phyloP scores from a whole-genome alignment of 2,113 vertebrate species.

The Tragelaphus strepsiceros region DNA sequence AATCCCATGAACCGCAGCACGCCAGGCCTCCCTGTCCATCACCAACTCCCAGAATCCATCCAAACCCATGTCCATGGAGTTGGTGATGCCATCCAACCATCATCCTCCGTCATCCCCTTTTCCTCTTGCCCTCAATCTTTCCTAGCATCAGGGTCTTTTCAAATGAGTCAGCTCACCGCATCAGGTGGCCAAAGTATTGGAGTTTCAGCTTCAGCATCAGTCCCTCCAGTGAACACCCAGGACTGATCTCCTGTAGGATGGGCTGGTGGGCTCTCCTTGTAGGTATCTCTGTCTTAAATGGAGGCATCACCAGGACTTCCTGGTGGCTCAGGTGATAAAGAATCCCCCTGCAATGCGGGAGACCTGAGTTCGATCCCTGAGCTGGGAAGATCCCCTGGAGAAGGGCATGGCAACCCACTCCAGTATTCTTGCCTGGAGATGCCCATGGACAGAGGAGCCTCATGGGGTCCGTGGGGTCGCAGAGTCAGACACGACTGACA shows the following conservation, averaged over 20 bases:
- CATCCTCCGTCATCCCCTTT: too few species aligned
- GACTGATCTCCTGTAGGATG: background rate
- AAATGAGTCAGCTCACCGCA: background rate
- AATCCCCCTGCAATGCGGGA: background rate
- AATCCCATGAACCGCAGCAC: background rate
- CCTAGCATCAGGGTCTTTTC: background rate
- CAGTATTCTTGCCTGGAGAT: background rate
- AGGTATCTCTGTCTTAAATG: background rate
- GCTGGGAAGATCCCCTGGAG: background rate
- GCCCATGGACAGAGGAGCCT: background rate
- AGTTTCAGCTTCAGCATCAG: background rate
- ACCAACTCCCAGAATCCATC: background rate
- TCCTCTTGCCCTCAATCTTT: too few species aligned
- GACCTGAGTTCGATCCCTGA: background rate
- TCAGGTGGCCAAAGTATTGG: background rate
- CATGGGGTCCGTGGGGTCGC: rapidly evolving
- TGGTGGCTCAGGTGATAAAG: background rate
- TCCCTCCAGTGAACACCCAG: background rate
- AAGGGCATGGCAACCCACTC: background rate
- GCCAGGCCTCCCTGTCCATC: background rate
- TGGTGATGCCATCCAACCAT: too few species aligned
- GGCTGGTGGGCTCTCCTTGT: background rate
- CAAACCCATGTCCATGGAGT: too few species aligned
- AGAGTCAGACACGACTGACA: rapidly evolving
- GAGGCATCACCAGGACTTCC: background rate